These are phyloP conservation scores for Symphodus melops DNA, from an alignment of 2,113 vertebrate genomes.

Conservation along the genomic window DNA sequence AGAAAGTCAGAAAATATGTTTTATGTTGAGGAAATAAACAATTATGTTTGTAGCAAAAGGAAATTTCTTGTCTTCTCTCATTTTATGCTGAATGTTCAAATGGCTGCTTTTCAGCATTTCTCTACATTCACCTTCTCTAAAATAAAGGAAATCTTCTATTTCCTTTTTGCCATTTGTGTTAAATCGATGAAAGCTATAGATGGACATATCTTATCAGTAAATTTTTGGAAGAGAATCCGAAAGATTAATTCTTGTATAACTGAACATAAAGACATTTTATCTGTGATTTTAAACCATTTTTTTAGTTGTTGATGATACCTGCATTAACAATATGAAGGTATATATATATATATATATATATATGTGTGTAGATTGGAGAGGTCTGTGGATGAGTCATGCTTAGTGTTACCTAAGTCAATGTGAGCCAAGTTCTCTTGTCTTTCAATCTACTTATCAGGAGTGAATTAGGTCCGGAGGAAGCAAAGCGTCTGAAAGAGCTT, in stretches of 20 bases:
- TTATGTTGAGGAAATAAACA: no score
- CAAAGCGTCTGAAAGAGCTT: constrained; percentile 48
- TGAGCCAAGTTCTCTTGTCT: constrained; percentile 8
- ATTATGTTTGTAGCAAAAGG: no score
- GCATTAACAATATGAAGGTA: neutral
- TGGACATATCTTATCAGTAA: neutral
- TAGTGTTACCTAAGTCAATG: constrained; percentile 43
- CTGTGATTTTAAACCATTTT: no score
- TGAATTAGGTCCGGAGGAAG: constrained; percentile 54
- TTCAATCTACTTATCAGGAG: constrained; percentile 59
- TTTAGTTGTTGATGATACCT: neutral
- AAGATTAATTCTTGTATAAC: no score
- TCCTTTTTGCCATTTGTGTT: neutral
- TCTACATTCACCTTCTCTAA: neutral
- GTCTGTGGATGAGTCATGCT: constrained; percentile 22
- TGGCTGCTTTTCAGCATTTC: no score
- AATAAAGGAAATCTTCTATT: neutral
- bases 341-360: neutral
- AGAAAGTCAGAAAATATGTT: no score
- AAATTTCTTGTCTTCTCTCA: no score
- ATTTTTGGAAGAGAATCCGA: neutral
- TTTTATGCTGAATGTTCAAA: no score
- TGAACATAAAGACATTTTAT: no score
- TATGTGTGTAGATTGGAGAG: neutral
- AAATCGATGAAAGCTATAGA: neutral